Conservation (phyloP, 2,113 vertebrate genomes). For the Sinocyclocheilus rhinocerous region DNA sequence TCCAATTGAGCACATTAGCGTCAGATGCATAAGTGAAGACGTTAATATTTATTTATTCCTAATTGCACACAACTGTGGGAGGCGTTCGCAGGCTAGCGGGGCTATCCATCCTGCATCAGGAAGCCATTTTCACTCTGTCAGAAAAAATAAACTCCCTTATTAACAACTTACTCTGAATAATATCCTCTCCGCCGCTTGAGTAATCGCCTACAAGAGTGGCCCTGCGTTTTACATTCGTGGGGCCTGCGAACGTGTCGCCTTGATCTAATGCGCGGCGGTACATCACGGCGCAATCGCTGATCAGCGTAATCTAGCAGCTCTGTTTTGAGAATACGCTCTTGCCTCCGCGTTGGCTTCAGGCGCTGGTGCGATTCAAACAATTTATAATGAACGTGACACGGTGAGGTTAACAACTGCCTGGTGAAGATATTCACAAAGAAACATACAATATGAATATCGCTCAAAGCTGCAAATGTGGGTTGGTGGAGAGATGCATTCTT, state of each 20-base stretch:
- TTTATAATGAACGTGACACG: slow-evolving; percentile 41
- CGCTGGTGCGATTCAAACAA: slow-evolving; percentile 33
- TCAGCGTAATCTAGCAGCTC: neutral
- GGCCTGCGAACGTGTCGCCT: slow-evolving; percentile 46
- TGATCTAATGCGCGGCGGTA: slow-evolving; percentile 39
- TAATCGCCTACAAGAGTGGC: slow-evolving; percentile 49
- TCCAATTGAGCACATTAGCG: slow-evolving; percentile 58
- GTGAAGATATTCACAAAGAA: slow-evolving; percentile 57
- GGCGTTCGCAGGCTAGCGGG: slow-evolving; percentile 50
- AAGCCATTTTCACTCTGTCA: slow-evolving; percentile 62
- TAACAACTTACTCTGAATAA: slow-evolving; percentile 60
- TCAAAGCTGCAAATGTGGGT: slow-evolving; percentile 49
- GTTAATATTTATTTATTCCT: slow-evolving; percentile 67
- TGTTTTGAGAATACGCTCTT: neutral
- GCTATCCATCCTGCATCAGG: slow-evolving; percentile 60
- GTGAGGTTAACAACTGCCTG: slow-evolving; percentile 44
- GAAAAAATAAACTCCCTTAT: slow-evolving; percentile 61
- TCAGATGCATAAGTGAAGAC: slow-evolving; percentile 57
- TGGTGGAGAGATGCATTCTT: slow-evolving; percentile 46
- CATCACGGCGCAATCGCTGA: slow-evolving; percentile 37
- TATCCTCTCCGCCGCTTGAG: slow-evolving; percentile 48
- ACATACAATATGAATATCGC: slow-evolving; percentile 57
- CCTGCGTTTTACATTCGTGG: slow-evolving; percentile 49
- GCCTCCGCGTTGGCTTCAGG: slow-evolving; percentile 3
- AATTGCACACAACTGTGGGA: slow-evolving; percentile 57